Evolutionary conservation across 2,113 vertebrate species (phyloP).

Genomic region (Tichodroma muraria): DNA sequence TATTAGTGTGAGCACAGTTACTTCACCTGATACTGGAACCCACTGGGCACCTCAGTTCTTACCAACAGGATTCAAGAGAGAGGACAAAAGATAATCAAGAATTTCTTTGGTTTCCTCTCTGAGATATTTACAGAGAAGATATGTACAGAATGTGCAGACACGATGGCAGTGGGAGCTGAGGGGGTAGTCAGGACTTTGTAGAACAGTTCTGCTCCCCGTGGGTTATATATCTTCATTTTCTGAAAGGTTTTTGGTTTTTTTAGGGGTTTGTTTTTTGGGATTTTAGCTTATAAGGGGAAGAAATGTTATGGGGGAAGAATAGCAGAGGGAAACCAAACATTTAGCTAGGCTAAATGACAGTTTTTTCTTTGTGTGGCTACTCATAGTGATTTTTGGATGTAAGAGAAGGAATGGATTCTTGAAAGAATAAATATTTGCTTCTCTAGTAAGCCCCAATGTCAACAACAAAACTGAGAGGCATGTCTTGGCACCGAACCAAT

Average conservation of each 20-base stretch:
- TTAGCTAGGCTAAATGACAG: neutral
- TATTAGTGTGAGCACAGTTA: neutral
- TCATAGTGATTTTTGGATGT: neutral
- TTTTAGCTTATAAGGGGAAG: neutral
- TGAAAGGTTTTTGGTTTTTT: neutral
- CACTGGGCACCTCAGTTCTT: neutral
- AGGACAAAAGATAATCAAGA: neutral
- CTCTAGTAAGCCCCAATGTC: neutral
- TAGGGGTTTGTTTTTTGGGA: neutral
- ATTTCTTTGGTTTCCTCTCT: neutral
- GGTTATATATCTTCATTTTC: neutral
- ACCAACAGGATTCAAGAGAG: neutral
- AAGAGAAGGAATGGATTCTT: neutral
- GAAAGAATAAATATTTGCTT: neutral
- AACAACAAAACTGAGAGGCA: neutral
- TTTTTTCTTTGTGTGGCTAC: neutral
- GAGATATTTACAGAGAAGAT: neutral
- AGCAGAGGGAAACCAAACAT: neutral
- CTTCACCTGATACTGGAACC: neutral
- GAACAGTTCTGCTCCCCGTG: neutral
- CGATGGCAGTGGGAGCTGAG: too few species aligned
- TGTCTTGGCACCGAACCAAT: neutral
- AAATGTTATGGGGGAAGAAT: neutral
- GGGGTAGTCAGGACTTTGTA: neutral
- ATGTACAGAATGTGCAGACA: neutral